phyloP scores from a whole-genome alignment of 1,140 invertebrate species.

The Hetaerina americana region DNA sequence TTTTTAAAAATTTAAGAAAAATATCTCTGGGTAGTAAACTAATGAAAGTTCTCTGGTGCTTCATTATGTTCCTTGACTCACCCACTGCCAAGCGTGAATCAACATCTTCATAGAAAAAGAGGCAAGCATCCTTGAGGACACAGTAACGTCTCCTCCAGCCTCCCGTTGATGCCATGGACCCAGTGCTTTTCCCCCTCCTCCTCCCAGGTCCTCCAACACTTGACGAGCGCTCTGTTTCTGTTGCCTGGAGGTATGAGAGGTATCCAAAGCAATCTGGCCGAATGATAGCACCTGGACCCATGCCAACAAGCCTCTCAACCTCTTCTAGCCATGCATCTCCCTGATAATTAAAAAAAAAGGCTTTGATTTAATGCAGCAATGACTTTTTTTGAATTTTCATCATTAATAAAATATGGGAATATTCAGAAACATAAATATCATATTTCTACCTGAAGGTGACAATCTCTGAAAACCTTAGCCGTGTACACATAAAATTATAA shows the following conservation, averaged over 20 bases:
- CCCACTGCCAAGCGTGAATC: slow-evolving; percentile 77
- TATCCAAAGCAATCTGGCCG: slow-evolving; percentile 84
- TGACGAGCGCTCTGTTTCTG: slow-evolving; percentile 21
- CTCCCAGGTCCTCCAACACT: not conserved
- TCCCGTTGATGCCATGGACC: slow-evolving; percentile 41
- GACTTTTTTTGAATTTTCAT: too few species aligned
- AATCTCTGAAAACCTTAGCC: too few species aligned
- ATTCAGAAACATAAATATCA: too few species aligned
- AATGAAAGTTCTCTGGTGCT: too few species aligned
- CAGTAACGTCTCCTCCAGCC: slow-evolving; percentile 85
- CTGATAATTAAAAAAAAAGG: slow-evolving; percentile 26
- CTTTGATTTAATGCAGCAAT: not conserved
- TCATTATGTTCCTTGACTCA: too few species aligned
- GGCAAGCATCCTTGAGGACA: slow-evolving; percentile 86
- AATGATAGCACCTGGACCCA: slow-evolving; percentile 46
- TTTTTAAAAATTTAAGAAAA: too few species aligned
- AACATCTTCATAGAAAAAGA: slow-evolving; percentile 86
- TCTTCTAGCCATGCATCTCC: slow-evolving; percentile 65
- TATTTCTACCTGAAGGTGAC: too few species aligned
- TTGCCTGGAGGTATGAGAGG: slow-evolving; percentile 53
- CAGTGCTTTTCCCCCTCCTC: not conserved
- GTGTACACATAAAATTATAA: too few species aligned
- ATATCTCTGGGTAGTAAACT: too few species aligned
- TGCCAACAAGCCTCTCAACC: slow-evolving; percentile 9
- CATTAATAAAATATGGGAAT: too few species aligned